Evolutionary conservation across 2,113 vertebrate genomes (phyloP), one percentile per base, ranked within the genome.

Genomic region (Catharus fuscescens): DNA sequence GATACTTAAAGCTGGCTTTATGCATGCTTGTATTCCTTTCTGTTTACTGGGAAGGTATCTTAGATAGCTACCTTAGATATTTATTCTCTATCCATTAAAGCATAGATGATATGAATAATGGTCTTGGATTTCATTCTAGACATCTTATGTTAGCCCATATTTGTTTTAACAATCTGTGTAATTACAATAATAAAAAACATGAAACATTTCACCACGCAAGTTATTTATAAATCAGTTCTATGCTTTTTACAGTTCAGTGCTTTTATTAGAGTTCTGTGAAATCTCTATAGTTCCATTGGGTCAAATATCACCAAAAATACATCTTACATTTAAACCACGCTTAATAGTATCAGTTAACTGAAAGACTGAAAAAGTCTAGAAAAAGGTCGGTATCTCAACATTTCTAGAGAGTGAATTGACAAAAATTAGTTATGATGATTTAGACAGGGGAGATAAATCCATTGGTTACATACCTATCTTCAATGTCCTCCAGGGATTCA

Each of bases 31-130:
- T 18, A 6, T 13, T n/a, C 9, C 16, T 61, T 69, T 78, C 24
- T 9, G 8, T 64, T 74, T 67, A 29, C 14, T 81, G 12, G 31
- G 26, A 66, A 78, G 16, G 3, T 34, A 36, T 66, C 42, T 25
- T 42, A 80, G 15, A 18, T 38, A 78, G 50, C 14, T 59, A 17
- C 6, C 2, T 50, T 48, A 54, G 12, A 50, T 66, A 66, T 73
- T 61, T 66, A 50, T 73, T 16, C 10, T 5, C 2, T 61, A 4
- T 47, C 20, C 6, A 18, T 73, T 47, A 69, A 79, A 70, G 34
- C 3, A 3, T 17, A 80, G 6, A 26, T 42, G 0, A 32, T 32
- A 32, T 14, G 7, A 79, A 48, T 40, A 38, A 24, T 1, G 20
- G 4, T 23, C 7, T 93, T 78, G 59, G 5, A 50, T 84, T 92